Evolutionary conservation across 2,888 invertebrate genomes (phyloP), one percentile per base, ranked within the genome.

Genomic region (Drosophila acutilabella): DNA sequence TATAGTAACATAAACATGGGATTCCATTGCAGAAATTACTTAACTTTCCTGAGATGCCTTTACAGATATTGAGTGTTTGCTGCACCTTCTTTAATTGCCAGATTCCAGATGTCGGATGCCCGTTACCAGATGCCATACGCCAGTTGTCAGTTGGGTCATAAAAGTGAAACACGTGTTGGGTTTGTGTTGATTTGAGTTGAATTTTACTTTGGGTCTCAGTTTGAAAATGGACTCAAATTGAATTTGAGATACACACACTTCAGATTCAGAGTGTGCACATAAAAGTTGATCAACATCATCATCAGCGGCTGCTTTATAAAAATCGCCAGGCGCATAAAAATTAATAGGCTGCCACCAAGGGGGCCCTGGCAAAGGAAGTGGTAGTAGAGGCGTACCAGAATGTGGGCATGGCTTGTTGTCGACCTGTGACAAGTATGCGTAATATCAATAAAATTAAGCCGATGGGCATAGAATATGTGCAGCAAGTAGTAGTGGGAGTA

Each of bases 391-490:
- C 30, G 30, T 36, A 7, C 11, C 4, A n/a, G 20, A 6, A 10
- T 4, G 30, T 10, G 33, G 40, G 52, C 7, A 41, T 33, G 45
- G 41, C 47, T 59, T 80, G 73, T 64, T 71, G 64, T 77, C 68
- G 84, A 73, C 69, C 69, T 80, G 81, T 62, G 81, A 66, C 73
- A 81, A 88, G 86, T 88, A 74, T 64, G 87, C 80, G 89, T 77
- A 88, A 82, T 82, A 88, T 82, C 87, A 82, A 82, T 82, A 86
- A 82, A 88, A 82, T 88, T 77, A 88, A 82, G 89, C 82, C 71
- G 71, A 62, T 53, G 74, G 33, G 26, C 18, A 13, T 13, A 36
- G 36, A 36, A 36, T 30, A 30, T 30, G 8, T 30, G 30, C 30
- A 30, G 30, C 2, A 30, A n/a, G 10, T 14, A n/a, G 45, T 1